A percentile compares a stretch with the other conserved stretches of the same genome.
Evolutionary conservation across 2,888 invertebrate genomes (phyloP).

Genomic region (Drosophila meridiana): DNA sequence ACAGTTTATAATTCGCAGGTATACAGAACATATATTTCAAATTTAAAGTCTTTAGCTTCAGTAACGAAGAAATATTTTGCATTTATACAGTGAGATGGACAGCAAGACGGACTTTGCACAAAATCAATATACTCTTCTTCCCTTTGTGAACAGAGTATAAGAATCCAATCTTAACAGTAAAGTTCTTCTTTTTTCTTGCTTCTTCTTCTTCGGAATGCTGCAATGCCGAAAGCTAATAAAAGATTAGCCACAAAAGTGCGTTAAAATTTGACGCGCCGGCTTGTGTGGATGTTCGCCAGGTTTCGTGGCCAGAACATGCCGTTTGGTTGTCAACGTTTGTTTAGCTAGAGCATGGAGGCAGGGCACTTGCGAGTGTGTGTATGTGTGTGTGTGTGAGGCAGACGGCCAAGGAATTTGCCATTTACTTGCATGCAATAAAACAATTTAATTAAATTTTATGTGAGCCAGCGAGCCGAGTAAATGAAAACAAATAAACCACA

Average conservation of each 20-base stretch:
- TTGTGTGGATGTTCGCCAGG: constrained; percentile 47
- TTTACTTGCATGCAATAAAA: constrained; percentile 69
- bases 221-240: constrained; percentile 58
- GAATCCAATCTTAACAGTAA: background rate
- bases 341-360: background rate
- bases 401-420: constrained; percentile 58
- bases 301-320: background rate
- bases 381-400: background rate
- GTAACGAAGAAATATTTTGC: too few species aligned
- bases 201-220: constrained; percentile 1
- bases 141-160: too few species aligned
- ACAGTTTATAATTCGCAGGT: too few species aligned
- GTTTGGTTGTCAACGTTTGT: constrained; percentile 26
- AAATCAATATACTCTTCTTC: too few species aligned
- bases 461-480: constrained; percentile 55
- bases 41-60: too few species aligned
- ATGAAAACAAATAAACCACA: constrained; percentile 80
- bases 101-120: too few species aligned
- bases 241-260: constrained; percentile 61
- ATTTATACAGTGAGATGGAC: too few species aligned
- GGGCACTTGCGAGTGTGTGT: too few species aligned
- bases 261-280: constrained; percentile 39
- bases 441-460: constrained; percentile 80
- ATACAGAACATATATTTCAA: too few species aligned
- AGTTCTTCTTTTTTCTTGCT: background rate